phyloP scores from a whole-genome alignment of 2,888 invertebrate genomes.

The Teleiodes luculella region DNA sequence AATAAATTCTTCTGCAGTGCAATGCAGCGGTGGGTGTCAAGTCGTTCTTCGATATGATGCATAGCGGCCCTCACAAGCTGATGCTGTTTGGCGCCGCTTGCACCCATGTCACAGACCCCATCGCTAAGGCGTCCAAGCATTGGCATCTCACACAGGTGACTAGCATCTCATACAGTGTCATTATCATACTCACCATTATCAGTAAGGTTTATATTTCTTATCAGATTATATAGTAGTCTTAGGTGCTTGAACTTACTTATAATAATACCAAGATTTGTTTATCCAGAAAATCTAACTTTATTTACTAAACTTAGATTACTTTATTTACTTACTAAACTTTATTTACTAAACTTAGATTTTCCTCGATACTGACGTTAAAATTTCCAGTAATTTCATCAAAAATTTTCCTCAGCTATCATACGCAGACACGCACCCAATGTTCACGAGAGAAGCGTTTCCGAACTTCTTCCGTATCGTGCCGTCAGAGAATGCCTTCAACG shows the following conservation, averaged over 20 bases:
- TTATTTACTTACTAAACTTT: no score
- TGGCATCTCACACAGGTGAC: slow-evolving; percentile 96
- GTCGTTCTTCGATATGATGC: slow-evolving; percentile 98
- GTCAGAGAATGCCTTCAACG: slow-evolving; percentile 97
- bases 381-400: background rate
- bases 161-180: background rate
- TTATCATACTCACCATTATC: no score
- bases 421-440: slow-evolving; percentile 98
- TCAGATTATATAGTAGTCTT: no score
- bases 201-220: no score
- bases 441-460: slow-evolving; percentile 94
- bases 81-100: slow-evolving; percentile 98
- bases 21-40: slow-evolving; percentile 96
- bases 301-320: no score
- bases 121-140: slow-evolving; percentile 97
- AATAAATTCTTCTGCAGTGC: slow-evolving; percentile 82
- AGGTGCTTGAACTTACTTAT: no score
- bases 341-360: no score
- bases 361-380: background rate
- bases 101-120: slow-evolving; percentile 97
- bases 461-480: slow-evolving; percentile 98
- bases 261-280: no score
- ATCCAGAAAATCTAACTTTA: no score
- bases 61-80: slow-evolving; percentile 92
- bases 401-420: slow-evolving; percentile 88